phyloP scores from a whole-genome alignment of 2,113 vertebrate species.

The Sturnira hondurensis region DNA sequence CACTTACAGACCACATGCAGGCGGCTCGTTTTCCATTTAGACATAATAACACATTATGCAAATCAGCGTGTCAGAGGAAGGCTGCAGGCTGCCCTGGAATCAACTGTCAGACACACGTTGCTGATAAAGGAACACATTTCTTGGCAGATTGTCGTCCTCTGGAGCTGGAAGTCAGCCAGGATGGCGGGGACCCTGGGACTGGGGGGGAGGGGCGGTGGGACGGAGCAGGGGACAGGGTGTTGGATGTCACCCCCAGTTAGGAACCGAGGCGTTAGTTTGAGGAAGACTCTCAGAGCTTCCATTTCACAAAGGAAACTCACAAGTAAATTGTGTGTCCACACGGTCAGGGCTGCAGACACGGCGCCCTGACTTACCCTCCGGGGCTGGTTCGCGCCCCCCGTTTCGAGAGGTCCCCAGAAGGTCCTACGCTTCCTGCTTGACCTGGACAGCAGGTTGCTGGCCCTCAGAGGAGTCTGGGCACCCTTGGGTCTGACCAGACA shows the following conservation, averaged over 20 bases:
- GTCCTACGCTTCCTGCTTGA: not conserved
- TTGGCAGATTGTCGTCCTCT: conserved; percentile 85
- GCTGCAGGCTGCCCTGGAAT: conserved; percentile 86
- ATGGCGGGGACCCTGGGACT: not conserved
- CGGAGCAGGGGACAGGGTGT: too few relatives aligned
- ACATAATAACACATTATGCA: conserved; percentile 91
- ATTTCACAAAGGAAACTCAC: too few relatives aligned
- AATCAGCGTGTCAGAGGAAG: conserved; percentile 86
- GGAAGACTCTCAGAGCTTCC: too few relatives aligned
- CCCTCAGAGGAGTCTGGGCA: not conserved
- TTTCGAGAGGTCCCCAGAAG: not conserved
- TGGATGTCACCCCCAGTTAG: too few relatives aligned
- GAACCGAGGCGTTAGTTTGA: too few relatives aligned
- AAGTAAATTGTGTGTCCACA: too few relatives aligned
- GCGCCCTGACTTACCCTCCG: too few relatives aligned
- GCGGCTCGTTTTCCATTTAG: conserved; percentile 89
- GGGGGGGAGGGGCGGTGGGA: too few relatives aligned
- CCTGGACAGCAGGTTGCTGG: not conserved
- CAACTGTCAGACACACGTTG: conserved; percentile 87
- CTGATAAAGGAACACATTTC: conserved; percentile 88
- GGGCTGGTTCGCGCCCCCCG: too few relatives aligned
- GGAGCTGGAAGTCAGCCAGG: conserved; percentile 64
- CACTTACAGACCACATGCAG: conserved; percentile 89
- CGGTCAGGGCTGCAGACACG: too few relatives aligned
- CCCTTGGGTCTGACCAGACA: not conserved